Evolutionary conservation across 2,797 vertebrate species (phyloP), one percentile per base, ranked within the genome.

Genomic region (Gymnoscopelus microlampas): DNA sequence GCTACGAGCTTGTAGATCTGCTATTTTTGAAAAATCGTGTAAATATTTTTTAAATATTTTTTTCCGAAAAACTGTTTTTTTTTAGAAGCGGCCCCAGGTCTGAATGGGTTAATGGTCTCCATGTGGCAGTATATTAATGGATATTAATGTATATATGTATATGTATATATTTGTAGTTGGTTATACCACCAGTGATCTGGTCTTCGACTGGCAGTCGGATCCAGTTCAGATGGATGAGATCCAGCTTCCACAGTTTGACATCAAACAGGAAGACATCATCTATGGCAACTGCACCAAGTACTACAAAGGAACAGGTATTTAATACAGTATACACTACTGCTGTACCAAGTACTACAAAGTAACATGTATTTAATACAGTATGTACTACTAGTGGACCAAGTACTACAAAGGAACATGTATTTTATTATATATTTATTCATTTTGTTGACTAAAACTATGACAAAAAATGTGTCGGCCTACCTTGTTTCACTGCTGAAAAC

Each of bases 281-380:
- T 99, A 98, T 87, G 96, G 96, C 81, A 99, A 99, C 88, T 99
- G 97, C 83, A 99, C 97, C 75, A 99, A 99, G 81, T 99, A 94
- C 68, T 99, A 99, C 80, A 95, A 96, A 90, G 97, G 97, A 84
- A 99, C 97, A 81, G 96, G 97, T 97, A 77, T 73, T 92, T 75
- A 32, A 24, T 15, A 4, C 12, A 14, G 12, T 39, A 39, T 39
- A 3, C 4, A 32, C 14, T 49, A 24, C 44, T 62, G 26, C 8
- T 6, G 5, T 47, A 4, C 26, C 19, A 19, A 13, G 3, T 23
- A 19, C 68, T 59, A 32, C 56, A 3, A 29, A 12, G 35, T n/a
- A 84, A 99, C 97, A 81, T 96, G 96, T 97, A 77, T 73, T 92
- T 73, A 29, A 23, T 23, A 3, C 11, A 15, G 14, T 53, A 32